A percentile compares a stretch with the other conserved stretches of the same genome.
phyloP scores from a whole-genome alignment of 2,113 vertebrate species.

The Hippolais icterina region DNA sequence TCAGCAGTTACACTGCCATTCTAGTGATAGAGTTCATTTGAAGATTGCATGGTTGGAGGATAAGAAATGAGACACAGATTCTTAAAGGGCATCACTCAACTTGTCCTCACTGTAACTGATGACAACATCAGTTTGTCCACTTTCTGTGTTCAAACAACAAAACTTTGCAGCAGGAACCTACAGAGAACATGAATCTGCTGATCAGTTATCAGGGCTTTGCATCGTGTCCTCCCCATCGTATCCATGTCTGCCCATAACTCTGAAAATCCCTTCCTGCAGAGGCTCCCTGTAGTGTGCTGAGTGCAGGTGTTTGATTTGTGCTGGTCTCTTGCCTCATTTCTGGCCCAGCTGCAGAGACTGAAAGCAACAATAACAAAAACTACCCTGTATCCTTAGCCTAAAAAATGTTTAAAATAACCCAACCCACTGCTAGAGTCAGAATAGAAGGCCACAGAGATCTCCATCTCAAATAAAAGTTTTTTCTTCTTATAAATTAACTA shows the following conservation, averaged over 20 bases:
- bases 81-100: background rate
- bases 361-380: background rate
- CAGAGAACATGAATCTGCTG: background rate
- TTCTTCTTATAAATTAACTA: background rate
- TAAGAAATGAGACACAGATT: background rate
- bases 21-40: background rate
- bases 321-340: background rate
- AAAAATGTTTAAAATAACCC: background rate
- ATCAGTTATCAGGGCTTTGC: background rate
- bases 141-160: background rate
- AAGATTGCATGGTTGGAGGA: background rate
- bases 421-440: background rate
- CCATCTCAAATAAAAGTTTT: background rate
- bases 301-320: background rate
- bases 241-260: background rate
- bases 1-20: background rate
- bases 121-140: background rate
- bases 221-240: background rate
- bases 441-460: background rate
- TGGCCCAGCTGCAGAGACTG: background rate
- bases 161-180: background rate
- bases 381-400: background rate
- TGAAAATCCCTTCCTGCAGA: background rate
- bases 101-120: background rate
- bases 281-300: background rate